phyloP scores from a whole-genome alignment of 2,113 vertebrate species.

The Urocynchramus pylzowi region DNA sequence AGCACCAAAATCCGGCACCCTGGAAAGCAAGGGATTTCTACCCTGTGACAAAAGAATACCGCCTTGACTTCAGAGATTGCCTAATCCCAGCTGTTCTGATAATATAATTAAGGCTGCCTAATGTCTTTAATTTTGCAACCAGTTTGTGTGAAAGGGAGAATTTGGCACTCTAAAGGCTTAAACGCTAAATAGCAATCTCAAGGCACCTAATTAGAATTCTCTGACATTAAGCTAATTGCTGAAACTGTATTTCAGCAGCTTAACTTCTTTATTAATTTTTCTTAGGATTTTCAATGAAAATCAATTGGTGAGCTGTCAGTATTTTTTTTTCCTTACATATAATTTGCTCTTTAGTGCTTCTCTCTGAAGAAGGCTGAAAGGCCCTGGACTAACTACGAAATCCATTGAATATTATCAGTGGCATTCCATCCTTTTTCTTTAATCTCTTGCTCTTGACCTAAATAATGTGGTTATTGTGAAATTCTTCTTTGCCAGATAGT shows the following conservation, averaged over 20 bases:
- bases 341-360: constrained; percentile 60
- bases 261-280: constrained; percentile 99
- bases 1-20: constrained; percentile 87
- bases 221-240: constrained; percentile 99
- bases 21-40: constrained; percentile 91
- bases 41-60: constrained; percentile 92
- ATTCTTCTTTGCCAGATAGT: constrained; percentile 32
- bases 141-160: constrained; percentile 88
- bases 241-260: constrained; percentile 91
- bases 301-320: constrained; percentile 76
- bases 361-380: constrained; percentile 60
- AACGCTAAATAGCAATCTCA: constrained; percentile 91
- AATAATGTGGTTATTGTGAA: constrained; percentile 48
- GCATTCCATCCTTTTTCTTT: constrained; percentile 76
- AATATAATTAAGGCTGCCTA: constrained; percentile 99
- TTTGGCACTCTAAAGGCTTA: constrained; percentile 89
- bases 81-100: constrained; percentile 99
- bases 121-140: constrained; percentile 97
- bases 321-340: constrained; percentile 59
- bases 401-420: constrained; percentile 75
- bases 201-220: constrained; percentile 97
- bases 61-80: constrained; percentile 99
- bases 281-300: constrained; percentile 87
- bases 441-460: constrained; percentile 67
- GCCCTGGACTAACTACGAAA: constrained; percentile 50